Conservation (phyloP, 2,888 invertebrate species). For the Drosophila cyrtoloma region DNA sequence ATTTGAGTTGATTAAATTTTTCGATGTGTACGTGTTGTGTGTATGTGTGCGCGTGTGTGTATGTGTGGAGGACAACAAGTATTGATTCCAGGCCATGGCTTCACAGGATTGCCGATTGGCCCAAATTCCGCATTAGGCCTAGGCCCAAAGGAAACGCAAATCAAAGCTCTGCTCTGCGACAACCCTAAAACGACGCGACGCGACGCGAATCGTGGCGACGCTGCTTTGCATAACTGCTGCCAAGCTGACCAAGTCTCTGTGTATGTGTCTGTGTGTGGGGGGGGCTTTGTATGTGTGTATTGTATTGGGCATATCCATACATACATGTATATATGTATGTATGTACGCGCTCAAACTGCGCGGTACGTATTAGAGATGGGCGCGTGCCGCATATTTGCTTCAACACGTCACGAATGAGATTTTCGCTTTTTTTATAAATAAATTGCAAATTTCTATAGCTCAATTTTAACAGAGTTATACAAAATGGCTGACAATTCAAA, state of each 20-base stretch:
- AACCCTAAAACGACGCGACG: conserved; percentile 58
- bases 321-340: conserved; percentile 2
- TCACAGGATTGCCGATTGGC: conserved; percentile 54
- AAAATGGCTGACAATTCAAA: neutral
- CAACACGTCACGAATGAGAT: neutral
- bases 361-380: conserved; percentile 17
- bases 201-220: conserved; percentile 34
- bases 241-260: conserved; percentile 35
- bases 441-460: neutral
- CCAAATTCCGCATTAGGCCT: conserved; percentile 56
- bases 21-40: conserved; percentile 40
- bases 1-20: conserved; percentile 76
- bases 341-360: conserved; percentile 14
- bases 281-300: neutral
- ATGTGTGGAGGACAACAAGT: conserved; percentile 70
- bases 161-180: conserved; percentile 62
- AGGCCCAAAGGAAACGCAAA: conserved; percentile 40
- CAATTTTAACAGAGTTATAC: neutral
- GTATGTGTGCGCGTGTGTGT: conserved; percentile 14
- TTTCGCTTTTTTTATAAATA: neutral
- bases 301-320: conserved; percentile 47
- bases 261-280: conserved; percentile 12
- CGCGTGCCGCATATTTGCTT: neutral
- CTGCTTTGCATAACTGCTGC: conserved; percentile 67
- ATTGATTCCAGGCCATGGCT: conserved; percentile 70